These are phyloP conservation scores for Lanius collurio DNA, from an alignment of 2,113 vertebrate genomes.

Conservation along the genomic window DNA sequence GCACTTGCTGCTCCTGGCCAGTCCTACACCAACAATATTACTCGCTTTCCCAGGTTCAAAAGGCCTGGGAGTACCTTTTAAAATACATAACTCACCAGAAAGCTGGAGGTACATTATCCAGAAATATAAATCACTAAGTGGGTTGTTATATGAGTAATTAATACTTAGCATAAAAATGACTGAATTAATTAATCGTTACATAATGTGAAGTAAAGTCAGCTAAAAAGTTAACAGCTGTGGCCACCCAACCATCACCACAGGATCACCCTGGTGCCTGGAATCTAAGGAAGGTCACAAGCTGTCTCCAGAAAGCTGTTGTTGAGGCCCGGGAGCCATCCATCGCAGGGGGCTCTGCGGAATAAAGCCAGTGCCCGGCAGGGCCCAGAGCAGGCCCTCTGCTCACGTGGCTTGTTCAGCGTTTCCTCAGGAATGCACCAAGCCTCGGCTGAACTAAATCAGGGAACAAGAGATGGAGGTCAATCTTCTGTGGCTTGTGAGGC, in stretches of 20 bases:
- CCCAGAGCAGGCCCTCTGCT: constrained; percentile 47
- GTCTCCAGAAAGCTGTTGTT: background rate
- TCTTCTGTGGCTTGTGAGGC: background rate
- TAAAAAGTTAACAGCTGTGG: background rate
- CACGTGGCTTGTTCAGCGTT: background rate
- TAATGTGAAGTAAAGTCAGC: background rate
- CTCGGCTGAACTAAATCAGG: constrained; percentile 5
- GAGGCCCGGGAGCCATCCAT: background rate
- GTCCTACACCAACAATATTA: background rate
- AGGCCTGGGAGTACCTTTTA: background rate
- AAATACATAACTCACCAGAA: background rate
- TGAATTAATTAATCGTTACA: background rate
- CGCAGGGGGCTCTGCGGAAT: background rate
- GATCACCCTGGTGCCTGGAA: background rate
- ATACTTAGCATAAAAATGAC: background rate
- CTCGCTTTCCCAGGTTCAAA: accelerated
- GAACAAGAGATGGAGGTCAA: constrained; percentile 47
- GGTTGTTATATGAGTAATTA: background rate
- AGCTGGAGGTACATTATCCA: background rate
- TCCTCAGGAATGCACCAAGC: background rate
- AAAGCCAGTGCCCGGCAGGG: background rate
- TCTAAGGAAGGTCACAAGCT: background rate
- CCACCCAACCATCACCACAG: background rate
- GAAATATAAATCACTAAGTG: background rate
- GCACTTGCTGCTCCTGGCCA: background rate